Evolutionary conservation across 2,888 invertebrate genomes (phyloP), one percentile per base, ranked within the genome.

Genomic region (Cacoxenus indagator): DNA sequence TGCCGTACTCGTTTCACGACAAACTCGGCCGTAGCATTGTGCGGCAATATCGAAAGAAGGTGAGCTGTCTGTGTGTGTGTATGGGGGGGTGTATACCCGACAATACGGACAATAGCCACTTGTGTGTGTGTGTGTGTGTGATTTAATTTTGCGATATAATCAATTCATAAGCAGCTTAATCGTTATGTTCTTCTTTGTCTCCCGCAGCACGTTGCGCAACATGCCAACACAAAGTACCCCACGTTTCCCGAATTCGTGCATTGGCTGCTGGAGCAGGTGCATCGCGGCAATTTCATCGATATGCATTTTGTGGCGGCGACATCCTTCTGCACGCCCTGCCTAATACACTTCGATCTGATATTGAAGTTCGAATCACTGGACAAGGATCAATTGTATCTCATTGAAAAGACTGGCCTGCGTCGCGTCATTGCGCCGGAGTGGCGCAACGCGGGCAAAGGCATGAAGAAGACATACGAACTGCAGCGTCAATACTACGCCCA

Each of bases 251-350:
- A 95, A 88, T 96, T 96, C 76, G 92, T 95, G 0, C 89, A 92
- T 65, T 95, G 94, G 89, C 90, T 95, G 19, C 86, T 95, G 72
- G 94, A 94, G 82, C 92, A 93, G 73, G 91, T 92, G 70, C 89
- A 89, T 76, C 81, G 81, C 26, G 85, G 86, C 75, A 90, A 89
- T 70, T 90, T 89, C 5, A 89, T 95, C 75, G 95, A 96, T 85
- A 95, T 95, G 94, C 95, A 95, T 85, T 95, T 95, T 93, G 93
- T 94, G n/a, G 94, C 95, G 0, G 92, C 94, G 76, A 92, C 93
- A 0, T 92, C 92, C 81, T 95, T 95, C 86, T 96, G 95, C 85
- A 95, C 95, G 37, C 95, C 95, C 0, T 95, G 95, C 88, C 92
- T 94, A 89, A 93, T 95, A 78, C 91, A 93, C 83, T 94, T 95